phyloP scores from a whole-genome alignment of 2,888 invertebrate genomes.

The Lasiommata megera region DNA sequence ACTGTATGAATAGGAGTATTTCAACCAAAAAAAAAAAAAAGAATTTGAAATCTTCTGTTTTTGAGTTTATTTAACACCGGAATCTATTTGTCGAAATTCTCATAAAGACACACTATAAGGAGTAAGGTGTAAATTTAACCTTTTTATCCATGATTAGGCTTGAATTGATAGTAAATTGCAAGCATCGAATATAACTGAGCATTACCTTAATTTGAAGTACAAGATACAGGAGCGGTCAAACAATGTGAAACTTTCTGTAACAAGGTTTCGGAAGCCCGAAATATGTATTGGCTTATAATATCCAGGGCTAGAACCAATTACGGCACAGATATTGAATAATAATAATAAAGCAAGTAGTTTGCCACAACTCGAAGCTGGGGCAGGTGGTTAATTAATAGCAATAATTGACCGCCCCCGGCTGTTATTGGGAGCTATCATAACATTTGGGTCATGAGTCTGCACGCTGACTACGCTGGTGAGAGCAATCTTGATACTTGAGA shows the following conservation, averaged over 20 bases:
- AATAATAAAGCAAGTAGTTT: constrained; percentile 23
- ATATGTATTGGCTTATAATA: background rate
- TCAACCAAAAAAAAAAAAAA: too few species aligned
- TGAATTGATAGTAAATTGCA: too few species aligned
- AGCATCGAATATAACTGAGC: too few species aligned
- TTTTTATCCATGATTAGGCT: too few species aligned
- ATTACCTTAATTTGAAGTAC: background rate
- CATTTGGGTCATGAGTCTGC: constrained; percentile 76
- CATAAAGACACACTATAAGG: too few species aligned
- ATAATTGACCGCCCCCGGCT: constrained; percentile 66
- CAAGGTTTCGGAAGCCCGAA: background rate
- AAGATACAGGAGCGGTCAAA: background rate
- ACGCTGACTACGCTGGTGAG: constrained; percentile 34
- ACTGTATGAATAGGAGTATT: too few species aligned
- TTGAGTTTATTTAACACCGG: too few species aligned
- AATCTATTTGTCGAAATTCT: too few species aligned
- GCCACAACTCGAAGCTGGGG: constrained; percentile 23
- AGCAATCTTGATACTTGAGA: constrained; percentile 39
- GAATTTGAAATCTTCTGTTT: too few species aligned
- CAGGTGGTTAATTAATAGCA: constrained; percentile 45
- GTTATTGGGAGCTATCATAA: constrained; percentile 68
- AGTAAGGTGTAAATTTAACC: too few species aligned
- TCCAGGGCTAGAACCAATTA: constrained; percentile 22
- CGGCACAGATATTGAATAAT: constrained; percentile 17
- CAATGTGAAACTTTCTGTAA: background rate